Evolutionary conservation across 2,113 vertebrate genomes (phyloP), one percentile per base, ranked within the genome.

Genomic region (Athene cunicularia): DNA sequence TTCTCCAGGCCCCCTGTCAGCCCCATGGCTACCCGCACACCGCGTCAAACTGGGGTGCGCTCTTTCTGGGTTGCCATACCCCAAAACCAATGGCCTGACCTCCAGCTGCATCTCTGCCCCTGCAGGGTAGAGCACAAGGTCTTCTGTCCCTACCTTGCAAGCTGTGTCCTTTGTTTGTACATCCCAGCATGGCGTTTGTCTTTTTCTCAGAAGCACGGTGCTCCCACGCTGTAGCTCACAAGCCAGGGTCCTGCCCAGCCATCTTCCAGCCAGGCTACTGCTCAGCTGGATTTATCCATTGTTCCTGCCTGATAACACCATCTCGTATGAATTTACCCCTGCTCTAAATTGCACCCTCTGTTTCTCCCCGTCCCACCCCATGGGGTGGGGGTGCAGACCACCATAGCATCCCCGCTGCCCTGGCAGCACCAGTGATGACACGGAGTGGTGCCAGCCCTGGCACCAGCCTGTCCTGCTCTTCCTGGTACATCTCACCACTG

Each of bases 371-470:
- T 5, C 8, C 43, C 50, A 53, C 26, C 9, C 15, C 4, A 6
- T 0, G 3, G 21, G 30, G 37, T 5, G 6, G 21, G 47, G 6
- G 11, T 10, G 35, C 41, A 68, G 50, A 53, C 49, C 67, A 70
- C 35, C 5, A 8, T 2, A 15, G 55, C 0, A 0, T 62, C 39
- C 64, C 55, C 23, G 35, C 70, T 64, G 28, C 70, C 45, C 45
- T 7, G 3, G 50, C 0, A 0, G n/a, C 86, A 19, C 60, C 66
- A 28, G 47, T 2, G 23, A 33, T 0, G 0, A 14, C 33, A 56
- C 50, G 3, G 50, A 59, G 49, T 1, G 1, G 20, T 30, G 77
- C 35, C 88, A 73, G 39, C 63, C 24, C 39, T 5, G 24, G 62
- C 52, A 47, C 21, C 43, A 73, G 37, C 28, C 55, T 79, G 47